These are phyloP conservation scores for Mycteria americana DNA, from an alignment of 2,797 vertebrate genomes.

Conservation along the genomic window DNA sequence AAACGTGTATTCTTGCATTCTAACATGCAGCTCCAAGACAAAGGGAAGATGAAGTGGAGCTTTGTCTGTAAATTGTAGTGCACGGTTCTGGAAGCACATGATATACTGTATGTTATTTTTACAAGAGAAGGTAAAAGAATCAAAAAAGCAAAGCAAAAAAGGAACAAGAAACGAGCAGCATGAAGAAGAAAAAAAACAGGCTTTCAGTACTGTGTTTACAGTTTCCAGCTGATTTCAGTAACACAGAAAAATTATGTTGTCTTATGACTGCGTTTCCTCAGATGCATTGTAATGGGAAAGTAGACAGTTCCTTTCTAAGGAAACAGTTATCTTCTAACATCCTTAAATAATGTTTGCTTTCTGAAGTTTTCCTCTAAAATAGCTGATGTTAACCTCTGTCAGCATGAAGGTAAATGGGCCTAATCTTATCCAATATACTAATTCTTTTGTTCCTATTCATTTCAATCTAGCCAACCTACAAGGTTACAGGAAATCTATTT, in stretches of 20 bases:
- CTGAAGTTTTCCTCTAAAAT: not conserved
- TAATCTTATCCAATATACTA: not conserved
- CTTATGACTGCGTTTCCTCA: not conserved
- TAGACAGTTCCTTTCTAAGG: not conserved
- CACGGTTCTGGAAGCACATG: accelerated
- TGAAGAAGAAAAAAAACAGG: not conserved
- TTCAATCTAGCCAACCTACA: not conserved
- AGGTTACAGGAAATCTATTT: conserved; percentile 3
- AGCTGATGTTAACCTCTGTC: not conserved
- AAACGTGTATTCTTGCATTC: not conserved
- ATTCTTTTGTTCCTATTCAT: conserved; percentile 30
- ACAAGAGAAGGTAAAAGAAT: not conserved
- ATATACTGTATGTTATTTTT: not conserved
- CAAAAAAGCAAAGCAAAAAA: not conserved
- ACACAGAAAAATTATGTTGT: not conserved
- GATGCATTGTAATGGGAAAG: not conserved
- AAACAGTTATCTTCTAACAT: not conserved
- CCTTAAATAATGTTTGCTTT: not conserved
- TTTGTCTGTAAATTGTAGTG: not conserved
- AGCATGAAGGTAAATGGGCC: not conserved
- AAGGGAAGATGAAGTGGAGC: not conserved
- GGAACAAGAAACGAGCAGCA: not conserved
- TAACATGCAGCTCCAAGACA: not conserved
- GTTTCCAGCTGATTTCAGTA: not conserved
- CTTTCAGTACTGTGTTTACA: not conserved